Percentiles rank a stretch among this genome's conserved stretches.
These are phyloP conservation scores for Charanyca ferruginea DNA, from an alignment of 2,888 invertebrate genomes.

Conservation along the genomic window DNA sequence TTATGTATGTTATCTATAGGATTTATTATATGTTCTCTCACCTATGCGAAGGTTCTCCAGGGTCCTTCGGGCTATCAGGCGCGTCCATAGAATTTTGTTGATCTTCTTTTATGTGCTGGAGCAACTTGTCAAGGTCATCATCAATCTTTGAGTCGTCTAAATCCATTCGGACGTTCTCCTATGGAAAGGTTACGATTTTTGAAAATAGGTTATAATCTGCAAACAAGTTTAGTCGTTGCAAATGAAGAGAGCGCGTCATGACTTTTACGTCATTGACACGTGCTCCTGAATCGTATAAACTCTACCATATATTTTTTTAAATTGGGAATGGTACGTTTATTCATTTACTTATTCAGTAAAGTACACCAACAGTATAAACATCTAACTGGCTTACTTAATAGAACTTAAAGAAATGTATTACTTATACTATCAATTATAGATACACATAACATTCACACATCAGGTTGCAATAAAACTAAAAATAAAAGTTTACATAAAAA, in stretches of 20 bases:
- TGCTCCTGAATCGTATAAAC: background rate
- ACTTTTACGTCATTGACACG: background rate
- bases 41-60: constrained; percentile 92
- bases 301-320: background rate
- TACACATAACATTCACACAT: no score
- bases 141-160: constrained; percentile 97
- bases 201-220: background rate
- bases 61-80: constrained; percentile 97
- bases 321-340: no score
- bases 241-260: background rate
- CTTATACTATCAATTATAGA: no score
- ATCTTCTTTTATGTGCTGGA: constrained; percentile 98
- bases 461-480: no score
- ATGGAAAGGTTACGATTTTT: constrained; percentile 3
- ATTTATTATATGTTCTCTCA: constrained; percentile 47
- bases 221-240: background rate
- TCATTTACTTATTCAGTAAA: no score
- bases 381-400: no score
- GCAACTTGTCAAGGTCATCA: constrained; percentile 97
- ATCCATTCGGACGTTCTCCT: constrained; percentile 94
- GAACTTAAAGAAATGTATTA: no score
- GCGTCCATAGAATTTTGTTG: constrained; percentile 97
- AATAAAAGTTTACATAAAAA: no score
- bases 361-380: no score
- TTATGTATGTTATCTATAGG: constrained; percentile 93